Evolutionary conservation across 2,888 invertebrate species (phyloP).

Genomic region (Sialis lutaria): DNA sequence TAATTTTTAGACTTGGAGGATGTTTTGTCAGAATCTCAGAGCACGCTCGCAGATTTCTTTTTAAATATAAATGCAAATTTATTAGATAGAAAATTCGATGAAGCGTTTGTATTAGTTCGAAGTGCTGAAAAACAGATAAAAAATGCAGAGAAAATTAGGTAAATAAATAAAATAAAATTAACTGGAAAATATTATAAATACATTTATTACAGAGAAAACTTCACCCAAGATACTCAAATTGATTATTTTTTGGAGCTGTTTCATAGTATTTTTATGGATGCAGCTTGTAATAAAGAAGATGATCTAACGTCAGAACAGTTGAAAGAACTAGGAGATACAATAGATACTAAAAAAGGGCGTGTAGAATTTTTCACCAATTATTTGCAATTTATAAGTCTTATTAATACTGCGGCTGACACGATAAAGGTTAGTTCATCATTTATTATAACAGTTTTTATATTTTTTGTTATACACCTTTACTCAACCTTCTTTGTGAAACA

Average conservation of each 20-base stretch:
- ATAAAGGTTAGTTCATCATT: no score
- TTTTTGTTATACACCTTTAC: no score
- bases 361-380: no score
- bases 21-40: background rate
- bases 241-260: constrained; percentile 13
- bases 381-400: no score
- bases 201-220: constrained; percentile 7
- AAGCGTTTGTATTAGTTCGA: constrained; percentile 32
- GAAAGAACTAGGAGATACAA: background rate
- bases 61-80: background rate
- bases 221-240: constrained; percentile 11
- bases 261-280: constrained; percentile 13
- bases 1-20: background rate
- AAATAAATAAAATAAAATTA: background rate
- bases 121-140: constrained; percentile 28
- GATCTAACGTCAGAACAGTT: background rate
- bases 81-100: constrained; percentile 29
- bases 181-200: background rate
- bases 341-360: background rate
- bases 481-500: no score
- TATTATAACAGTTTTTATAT: no score
- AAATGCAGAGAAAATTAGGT: constrained; percentile 9
- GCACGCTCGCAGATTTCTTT: background rate
- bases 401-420: no score
- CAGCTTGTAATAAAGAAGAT: background rate